A percentile compares a stretch with the other conserved stretches of the same genome.
Evolutionary conservation across 2,113 vertebrate species (phyloP).

Genomic region (Gambusia holbrooki): DNA sequence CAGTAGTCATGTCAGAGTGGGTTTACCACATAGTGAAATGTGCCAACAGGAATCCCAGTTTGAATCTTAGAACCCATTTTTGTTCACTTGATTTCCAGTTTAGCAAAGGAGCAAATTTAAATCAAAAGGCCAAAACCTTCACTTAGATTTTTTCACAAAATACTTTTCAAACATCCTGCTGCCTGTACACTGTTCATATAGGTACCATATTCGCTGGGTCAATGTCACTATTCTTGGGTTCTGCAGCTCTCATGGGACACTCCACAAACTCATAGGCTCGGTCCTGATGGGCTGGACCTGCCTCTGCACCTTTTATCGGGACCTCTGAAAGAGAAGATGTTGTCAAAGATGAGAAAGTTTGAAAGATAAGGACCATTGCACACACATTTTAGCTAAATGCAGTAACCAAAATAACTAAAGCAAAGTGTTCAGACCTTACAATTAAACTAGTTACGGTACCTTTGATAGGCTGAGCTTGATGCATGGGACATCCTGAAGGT

Average conservation of each 20-base stretch:
- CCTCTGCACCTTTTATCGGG: constrained; percentile 76
- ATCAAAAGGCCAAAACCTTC: background rate
- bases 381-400: background rate
- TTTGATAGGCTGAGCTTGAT: constrained; percentile 55
- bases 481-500: constrained; percentile 84
- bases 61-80: too few relatives aligned
- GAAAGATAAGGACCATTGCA: background rate
- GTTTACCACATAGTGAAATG: too few relatives aligned
- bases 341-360: constrained; percentile 7
- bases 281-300: constrained; percentile 83
- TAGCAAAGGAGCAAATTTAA: background rate
- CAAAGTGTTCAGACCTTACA: background rate
- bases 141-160: too few relatives aligned
- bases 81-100: background rate
- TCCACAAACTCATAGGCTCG: constrained; percentile 85
- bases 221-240: constrained; percentile 74
- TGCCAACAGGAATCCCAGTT: too few relatives aligned
- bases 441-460: constrained; percentile 19
- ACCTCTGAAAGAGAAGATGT: constrained; percentile 75
- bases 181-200: background rate
- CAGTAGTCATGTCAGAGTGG: too few relatives aligned
- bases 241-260: constrained; percentile 84
- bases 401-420: background rate
- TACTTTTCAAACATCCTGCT: too few relatives aligned
- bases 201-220: constrained; percentile 94